Conservation (phyloP, 2,797 vertebrate genomes). For the Crotalus adamanteus region DNA sequence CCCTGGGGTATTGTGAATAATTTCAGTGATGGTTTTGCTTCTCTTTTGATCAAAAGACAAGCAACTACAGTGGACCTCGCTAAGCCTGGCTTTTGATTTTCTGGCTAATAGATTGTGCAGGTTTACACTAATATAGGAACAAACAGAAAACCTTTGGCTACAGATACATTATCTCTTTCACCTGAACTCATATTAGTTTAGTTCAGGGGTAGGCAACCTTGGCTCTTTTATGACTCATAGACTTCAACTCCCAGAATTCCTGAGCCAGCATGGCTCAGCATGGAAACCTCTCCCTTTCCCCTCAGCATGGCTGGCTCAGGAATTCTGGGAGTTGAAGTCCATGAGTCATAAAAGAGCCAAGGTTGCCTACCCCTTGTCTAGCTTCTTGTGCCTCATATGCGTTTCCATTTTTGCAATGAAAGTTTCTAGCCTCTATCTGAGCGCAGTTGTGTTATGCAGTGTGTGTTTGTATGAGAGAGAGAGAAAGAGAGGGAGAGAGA, state of each 20-base stretch:
- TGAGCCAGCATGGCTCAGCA: too few species aligned
- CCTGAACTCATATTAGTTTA: background rate
- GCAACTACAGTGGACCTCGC: background rate
- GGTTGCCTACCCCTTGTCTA: background rate
- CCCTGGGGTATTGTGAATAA: background rate
- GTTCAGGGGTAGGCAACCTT: too few species aligned
- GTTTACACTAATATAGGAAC: too few species aligned
- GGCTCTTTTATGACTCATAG: too few species aligned
- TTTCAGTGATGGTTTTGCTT: background rate
- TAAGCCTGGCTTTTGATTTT: background rate
- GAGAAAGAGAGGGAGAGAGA: background rate
- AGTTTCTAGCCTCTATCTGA: background rate
- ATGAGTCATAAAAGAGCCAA: too few species aligned
- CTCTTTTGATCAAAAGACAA: background rate
- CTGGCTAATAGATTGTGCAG: background rate
- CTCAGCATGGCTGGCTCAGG: too few species aligned
- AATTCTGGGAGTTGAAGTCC: too few species aligned
- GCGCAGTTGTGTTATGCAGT: background rate
- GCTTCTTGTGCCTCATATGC: background rate
- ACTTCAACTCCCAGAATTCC: too few species aligned
- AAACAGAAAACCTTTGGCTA: background rate
- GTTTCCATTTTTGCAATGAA: background rate
- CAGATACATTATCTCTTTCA: background rate
- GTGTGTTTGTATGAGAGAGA: background rate
- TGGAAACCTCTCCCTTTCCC: too few species aligned